Percentiles rank a stretch among this genome's conserved stretches.
phyloP scores from a whole-genome alignment of 2,113 vertebrate genomes.

The Eubucco bourcierii region DNA sequence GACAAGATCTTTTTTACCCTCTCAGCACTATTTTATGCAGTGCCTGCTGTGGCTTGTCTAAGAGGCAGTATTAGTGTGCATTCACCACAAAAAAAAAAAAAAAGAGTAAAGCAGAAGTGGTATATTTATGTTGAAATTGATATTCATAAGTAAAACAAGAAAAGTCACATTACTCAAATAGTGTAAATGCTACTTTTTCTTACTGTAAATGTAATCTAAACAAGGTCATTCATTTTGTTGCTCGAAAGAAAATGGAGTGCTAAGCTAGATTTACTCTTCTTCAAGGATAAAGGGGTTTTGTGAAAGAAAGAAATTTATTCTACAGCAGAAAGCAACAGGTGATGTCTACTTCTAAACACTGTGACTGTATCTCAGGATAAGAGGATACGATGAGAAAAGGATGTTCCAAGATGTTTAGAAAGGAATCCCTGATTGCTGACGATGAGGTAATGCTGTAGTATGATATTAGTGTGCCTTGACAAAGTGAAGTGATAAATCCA shows the following conservation, averaged over 20 bases:
- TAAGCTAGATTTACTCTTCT: neutral
- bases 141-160: slow-evolving; percentile 54
- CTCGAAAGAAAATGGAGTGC: slow-evolving; percentile 40
- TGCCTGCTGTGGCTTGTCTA: neutral
- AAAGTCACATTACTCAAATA: slow-evolving; percentile 41
- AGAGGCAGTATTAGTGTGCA: neutral
- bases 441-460: neutral
- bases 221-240: slow-evolving; percentile 34
- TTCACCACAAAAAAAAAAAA: slow-evolving; percentile 46
- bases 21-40: slow-evolving; percentile 21
- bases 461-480: neutral
- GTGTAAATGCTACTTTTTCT: slow-evolving; percentile 56
- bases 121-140: slow-evolving; percentile 40
- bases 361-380: neutral
- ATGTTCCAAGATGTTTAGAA: neutral
- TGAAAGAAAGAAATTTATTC: neutral
- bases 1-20: neutral
- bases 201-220: slow-evolving; percentile 59
- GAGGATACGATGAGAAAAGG: neutral
- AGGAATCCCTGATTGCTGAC: neutral
- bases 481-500: neutral
- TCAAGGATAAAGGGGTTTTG: slow-evolving; percentile 4
- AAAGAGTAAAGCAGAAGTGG: slow-evolving; percentile 24
- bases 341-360: neutral
- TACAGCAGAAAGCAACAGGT: neutral